Base-by-base conservation (phyloP, 2,113 vertebrate genomes). In the Emydura subglobosa region DNA sequence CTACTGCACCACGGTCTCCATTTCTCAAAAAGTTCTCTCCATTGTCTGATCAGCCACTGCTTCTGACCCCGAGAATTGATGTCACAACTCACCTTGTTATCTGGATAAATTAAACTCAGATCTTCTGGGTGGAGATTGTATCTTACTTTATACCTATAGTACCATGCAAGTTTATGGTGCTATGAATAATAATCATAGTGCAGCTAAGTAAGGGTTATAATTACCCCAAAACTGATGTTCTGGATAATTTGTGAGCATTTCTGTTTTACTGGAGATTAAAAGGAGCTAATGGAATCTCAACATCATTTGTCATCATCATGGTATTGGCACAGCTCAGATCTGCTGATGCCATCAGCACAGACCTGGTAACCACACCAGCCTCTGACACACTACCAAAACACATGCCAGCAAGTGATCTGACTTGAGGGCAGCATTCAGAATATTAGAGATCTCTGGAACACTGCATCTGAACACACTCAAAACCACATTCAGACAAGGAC, bases 91-190 rank as follows among this genome's bases (percentile, higher is more conserved):
- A 51, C 94, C 95, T 92, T 21, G 11, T 6, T 47, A 95, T 94
- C 94, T 88, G 93, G 95, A 54, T 3, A 22, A 53, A 53, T 17
- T 53, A 53, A 3, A 53, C 47, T 53, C 51, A 97, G 91, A 53
- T 97, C 97, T 82, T 96, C 95, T 54, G 81, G 89, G 91, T 54
- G 95, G 91, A 39, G 47, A 10, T 54, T n/a, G 95, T 96, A 96
- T 95, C 96, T 83, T 86, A 21, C 11, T 47, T 49, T 24, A 53
- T 17, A 53, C 3, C 51, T 17, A 17, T 17, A 53, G 51, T 14
- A 5, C 12, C 89, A 96, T 94, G 94, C 19, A 12, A 83, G 83
- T 78, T 83, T 50, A 11, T 44, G 25, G 2, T 17, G 51, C 14
- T 5, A 53, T 24, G 91, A 91, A 59, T 86, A 92, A 53, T 86